Base-by-base conservation (phyloP, 2,113 vertebrate genomes). In the Pavo muticus region DNA sequence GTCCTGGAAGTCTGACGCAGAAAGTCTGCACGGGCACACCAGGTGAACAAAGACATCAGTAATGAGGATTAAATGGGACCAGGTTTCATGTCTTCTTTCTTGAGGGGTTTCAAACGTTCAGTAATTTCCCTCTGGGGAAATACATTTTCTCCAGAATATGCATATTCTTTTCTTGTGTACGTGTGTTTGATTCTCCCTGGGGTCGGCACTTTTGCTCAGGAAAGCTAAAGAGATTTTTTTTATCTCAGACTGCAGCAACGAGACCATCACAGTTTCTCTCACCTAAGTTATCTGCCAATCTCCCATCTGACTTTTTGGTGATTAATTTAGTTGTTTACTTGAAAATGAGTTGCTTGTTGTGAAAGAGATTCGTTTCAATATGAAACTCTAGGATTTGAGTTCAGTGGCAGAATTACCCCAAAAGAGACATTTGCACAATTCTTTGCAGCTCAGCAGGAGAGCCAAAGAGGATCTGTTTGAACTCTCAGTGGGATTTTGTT, bases 381-480 rank as follows among this genome's bases (percentile, higher is more conserved):
- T 39, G 15, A 0, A 45, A 6, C 14, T 1, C 61, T 10, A 72
- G 48, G 21, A 9, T 32, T 32, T 5, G 19, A 42, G 37, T 15
- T 64, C 9, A 39, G 44, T 11, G 19, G 24, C 23, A 64, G 65
- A 79, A 57, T 2, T 80, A 61, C 57, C 67, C 52, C 54, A 45
- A 73, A 75, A 57, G 47, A 40, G 48, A 39, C 5, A 2, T 68
- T 65, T 67, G 20, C 45, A 57, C n/a, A 54, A 39, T 50, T 40
- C 64, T 80, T 40, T n/a, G 45, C 63, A 86, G 87, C 65, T 37
- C 35, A 7, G 2, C 0, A 0, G 64, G 60, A 81, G 64, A 64
- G 42, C 39, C 60, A 17, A 4, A 54, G 48, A 45, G 71, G 42
- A 44, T 35, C 13, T 1, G 40, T 19, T 25, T 47, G 91, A 88